Evolutionary conservation across 2,888 invertebrate species (phyloP), one percentile per base, ranked within the genome.

Genomic region (Clivina fossor): DNA sequence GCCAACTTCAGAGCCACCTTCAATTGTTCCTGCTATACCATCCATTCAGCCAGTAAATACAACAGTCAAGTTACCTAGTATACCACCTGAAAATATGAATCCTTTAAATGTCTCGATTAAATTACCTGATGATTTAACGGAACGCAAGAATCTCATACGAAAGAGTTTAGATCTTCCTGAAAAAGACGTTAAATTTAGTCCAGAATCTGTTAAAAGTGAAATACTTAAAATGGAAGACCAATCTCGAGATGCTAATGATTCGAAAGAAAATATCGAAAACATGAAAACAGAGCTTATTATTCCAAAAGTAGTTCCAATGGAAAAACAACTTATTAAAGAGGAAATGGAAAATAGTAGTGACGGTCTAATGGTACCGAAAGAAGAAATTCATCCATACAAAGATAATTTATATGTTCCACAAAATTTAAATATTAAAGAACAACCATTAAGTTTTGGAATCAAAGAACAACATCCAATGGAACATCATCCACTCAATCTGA

Each of bases 221-320:
- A 7, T n/a, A 9, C 24, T 18, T n/a, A 48, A 59, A 49, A 16
- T 30, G 18, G 59, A 68, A 32, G 67, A 66, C 38, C 22, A 63
- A 0, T 69, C 68, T 50, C 69, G 71, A 26, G 66, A 65, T 41
- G 46, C 60, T n/a, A 64, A 63, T 20, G 67, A 69, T 19, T 49
- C 61, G 3, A 65, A 64, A n/a, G 73, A 73, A 41, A 72, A 72
- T 7, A 5, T 53, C 4, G 56, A 58, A 64, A 68, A 74, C 62
- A 77, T 73, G 67, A 83, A 82, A 76, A 80, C 82, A 32, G 82
- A 83, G 71, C 74, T 82, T 58, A 81, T 81, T 60, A 81, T 82
- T 66, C 82, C 82, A 22, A 81, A 81, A 71, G 77, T 80, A 48
- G 76, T 77, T 32, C 77, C 80, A 11, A 78, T 80, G 75, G 76